phyloP scores from a whole-genome alignment of 2,113 vertebrate genomes.

The Xiphophorus couchianus region DNA sequence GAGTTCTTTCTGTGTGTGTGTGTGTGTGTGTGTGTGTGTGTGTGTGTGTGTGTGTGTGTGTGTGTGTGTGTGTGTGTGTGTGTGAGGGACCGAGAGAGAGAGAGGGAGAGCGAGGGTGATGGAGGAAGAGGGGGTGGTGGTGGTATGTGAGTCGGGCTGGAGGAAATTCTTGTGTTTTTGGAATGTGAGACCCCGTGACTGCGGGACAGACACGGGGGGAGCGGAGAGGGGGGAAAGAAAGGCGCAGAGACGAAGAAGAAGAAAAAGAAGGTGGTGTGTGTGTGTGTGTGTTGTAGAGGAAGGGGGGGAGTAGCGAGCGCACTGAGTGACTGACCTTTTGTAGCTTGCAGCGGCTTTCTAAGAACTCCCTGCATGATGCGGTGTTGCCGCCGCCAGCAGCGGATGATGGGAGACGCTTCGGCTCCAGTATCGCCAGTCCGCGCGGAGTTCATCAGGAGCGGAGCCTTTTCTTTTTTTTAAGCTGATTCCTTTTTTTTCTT shows the following conservation, averaged over 20 bases:
- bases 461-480: neutral
- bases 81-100: neutral
- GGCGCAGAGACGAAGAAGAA: neutral
- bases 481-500: neutral
- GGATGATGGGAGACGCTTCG: neutral
- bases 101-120: neutral
- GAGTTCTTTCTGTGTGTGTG: neutral
- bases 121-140: conserved; percentile 37
- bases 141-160: conserved; percentile 36
- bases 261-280: no score
- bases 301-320: no score
- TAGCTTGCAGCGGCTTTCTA: conserved; percentile 27
- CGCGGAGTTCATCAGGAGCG: neutral
- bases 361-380: conserved; percentile 21
- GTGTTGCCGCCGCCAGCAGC: neutral
- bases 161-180: conserved; percentile 85
- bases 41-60: no score
- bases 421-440: no score
- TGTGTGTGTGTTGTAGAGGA: no score
- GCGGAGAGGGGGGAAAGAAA: conserved; percentile 21
- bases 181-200: conserved; percentile 84
- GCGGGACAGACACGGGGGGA: conserved; percentile 45
- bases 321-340: no score
- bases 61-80: conserved; percentile 9
- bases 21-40: no score